Evolutionary conservation across 2,113 vertebrate species (phyloP), one percentile per base, ranked within the genome.

Genomic region (Cyanoramphus novaezelandiae): DNA sequence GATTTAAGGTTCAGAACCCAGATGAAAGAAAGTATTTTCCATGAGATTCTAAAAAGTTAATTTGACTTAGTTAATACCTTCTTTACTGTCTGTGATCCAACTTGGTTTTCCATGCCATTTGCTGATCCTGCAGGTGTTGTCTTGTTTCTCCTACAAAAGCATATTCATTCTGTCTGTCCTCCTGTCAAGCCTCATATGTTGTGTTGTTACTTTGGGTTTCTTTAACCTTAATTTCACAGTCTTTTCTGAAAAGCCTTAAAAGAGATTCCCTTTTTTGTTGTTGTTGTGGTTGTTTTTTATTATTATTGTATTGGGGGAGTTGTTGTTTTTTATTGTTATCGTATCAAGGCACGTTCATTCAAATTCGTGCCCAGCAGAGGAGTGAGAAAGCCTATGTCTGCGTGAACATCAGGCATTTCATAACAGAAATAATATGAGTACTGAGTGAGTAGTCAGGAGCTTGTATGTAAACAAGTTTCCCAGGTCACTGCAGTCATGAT

Each of bases 1-100:
- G 8, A 33, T 70, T 81, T 83, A 63, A 46, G 24, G n/a, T 78
- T 93, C 46, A 37, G 35, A 62, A 70, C n/a, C 41, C 37, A n/a
- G 19, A 37, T 18, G 13, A 8, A 67, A 88, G 33, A 9, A 83
- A 57, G 4, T 55, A 19, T 80, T 86, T 90, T 69, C 53, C 3
- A 0, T 88, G 44, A 74, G 44, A 31, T 53, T 86, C 63, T 60
- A 57, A 64, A 80, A 52, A 0, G 0, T 83, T 43, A 8, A n/a
- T 88, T 86, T 50, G 29, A 10, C 77, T 94, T 62, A 78, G 41
- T 55, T 80, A 27, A 37, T 72, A 17, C 35, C 11, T 69, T n/a
- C 17, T 37, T 74, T 33, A 21, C 15, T 86, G 12, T 52, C 25
- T 67, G 13, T 86, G 31, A 46, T 81, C 37, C 15, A 35, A 6